phyloP scores from a whole-genome alignment of 2,797 vertebrate species.

The Salmo trutta region DNA sequence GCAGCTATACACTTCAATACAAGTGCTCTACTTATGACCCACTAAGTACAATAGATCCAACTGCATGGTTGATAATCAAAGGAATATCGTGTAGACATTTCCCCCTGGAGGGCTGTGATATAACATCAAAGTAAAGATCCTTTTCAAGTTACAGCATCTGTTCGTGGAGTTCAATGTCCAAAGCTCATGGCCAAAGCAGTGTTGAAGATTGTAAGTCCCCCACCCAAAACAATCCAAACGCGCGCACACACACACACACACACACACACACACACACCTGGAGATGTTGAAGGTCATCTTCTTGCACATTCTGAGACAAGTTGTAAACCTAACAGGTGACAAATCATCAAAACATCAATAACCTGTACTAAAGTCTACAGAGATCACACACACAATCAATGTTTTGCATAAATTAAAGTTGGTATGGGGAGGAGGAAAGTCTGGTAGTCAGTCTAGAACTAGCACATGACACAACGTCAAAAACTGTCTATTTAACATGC shows the following conservation, averaged over 20 bases:
- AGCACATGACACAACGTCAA: neutral
- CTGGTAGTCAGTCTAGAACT: neutral
- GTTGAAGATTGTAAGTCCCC: neutral
- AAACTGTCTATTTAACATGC: neutral
- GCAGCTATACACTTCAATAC: neutral
- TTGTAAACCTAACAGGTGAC: conserved; percentile 81
- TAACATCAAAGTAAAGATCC: neutral
- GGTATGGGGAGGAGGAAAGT: neutral
- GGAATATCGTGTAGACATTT: neutral
- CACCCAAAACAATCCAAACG: neutral
- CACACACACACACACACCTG: conserved; percentile 69
- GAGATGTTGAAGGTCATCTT: conserved; percentile 89
- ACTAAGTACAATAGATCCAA: neutral
- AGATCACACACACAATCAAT: neutral
- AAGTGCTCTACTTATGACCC: neutral
- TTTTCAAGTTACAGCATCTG: neutral
- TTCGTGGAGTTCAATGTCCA: neutral
- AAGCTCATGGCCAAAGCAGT: neutral
- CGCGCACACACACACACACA: neutral
- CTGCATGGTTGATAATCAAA: neutral
- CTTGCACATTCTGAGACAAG: conserved; percentile 89
- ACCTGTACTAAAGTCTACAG: neutral
- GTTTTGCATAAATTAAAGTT: neutral
- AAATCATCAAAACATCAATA: conserved; percentile 26
- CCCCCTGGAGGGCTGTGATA: neutral